These are phyloP conservation scores for Chalcis sispes DNA, from an alignment of 2,888 invertebrate species.

Conservation along the genomic window DNA sequence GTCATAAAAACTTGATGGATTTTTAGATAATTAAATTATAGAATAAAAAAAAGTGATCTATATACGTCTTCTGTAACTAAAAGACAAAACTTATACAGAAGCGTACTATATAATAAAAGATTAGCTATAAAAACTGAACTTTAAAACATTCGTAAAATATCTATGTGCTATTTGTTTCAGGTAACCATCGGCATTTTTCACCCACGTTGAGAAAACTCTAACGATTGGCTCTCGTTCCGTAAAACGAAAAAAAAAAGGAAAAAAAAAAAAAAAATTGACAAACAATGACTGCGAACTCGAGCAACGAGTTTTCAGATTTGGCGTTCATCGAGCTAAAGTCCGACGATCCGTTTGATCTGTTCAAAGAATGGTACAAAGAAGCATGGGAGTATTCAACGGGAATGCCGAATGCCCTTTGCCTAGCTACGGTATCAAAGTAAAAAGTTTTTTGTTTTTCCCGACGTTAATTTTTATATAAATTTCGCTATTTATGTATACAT, in stretches of 20 bases:
- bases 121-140: no score
- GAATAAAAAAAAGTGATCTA: no score
- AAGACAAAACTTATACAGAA: no score
- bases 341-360: conserved; percentile 75
- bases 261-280: no score
- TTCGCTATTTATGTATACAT: no score
- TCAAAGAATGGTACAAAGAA: conserved; percentile 76
- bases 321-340: conserved; percentile 72
- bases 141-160: no score
- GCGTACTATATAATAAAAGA: no score
- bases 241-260: not conserved
- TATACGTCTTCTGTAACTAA: no score
- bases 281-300: conserved; percentile 25
- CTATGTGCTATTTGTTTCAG: conserved; percentile 2
- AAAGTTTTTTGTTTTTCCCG: not conserved
- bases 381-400: conserved; percentile 63
- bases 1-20: no score
- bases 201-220: not conserved
- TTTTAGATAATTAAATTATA: no score
- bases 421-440: conserved; percentile 75
- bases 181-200: not conserved
- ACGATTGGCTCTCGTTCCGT: not conserved
- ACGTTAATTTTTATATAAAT: no score
- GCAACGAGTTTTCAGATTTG: conserved; percentile 67
- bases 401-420: conserved; percentile 69